These are phyloP conservation scores for Rhegmatorhina hoffmannsi DNA, from an alignment of 2,113 vertebrate genomes.

Conservation along the genomic window DNA sequence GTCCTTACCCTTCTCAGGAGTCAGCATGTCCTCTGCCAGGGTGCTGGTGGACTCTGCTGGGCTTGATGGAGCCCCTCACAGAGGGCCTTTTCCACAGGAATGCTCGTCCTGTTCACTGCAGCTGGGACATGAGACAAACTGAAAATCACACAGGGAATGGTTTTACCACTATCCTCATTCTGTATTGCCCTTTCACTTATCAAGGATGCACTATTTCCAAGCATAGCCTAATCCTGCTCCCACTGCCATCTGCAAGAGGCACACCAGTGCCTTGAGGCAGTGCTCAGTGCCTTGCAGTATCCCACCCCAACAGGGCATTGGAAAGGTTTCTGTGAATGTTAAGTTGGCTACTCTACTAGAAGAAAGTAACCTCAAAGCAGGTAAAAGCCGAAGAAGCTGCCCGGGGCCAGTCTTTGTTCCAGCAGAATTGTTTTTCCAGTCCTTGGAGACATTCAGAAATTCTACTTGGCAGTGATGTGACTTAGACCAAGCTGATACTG, in stretches of 20 bases:
- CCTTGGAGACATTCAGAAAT: not conserved
- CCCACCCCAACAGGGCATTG: rapidly evolving
- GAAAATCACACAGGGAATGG: not conserved
- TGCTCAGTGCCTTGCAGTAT: not conserved
- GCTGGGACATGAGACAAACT: not conserved
- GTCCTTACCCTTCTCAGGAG: not conserved
- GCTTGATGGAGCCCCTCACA: not conserved
- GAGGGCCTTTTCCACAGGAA: not conserved
- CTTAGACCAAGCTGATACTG: not conserved
- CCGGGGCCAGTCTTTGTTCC: not conserved
- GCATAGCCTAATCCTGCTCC: not conserved
- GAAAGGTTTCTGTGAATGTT: not conserved
- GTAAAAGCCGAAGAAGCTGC: not conserved
- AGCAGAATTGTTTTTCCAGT: not conserved
- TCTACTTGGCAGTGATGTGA: not conserved
- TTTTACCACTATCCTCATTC: not conserved
- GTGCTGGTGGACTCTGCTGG: not conserved
- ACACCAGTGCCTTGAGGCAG: not conserved
- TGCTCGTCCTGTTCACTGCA: not conserved
- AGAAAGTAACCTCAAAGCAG: not conserved
- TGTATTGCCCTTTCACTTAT: not conserved
- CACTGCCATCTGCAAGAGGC: not conserved
- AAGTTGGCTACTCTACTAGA: not conserved
- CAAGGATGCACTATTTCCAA: not conserved
- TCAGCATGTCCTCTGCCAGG: not conserved